Evolutionary conservation across 2,888 invertebrate species (phyloP).

Genomic region (Julus scanicus): DNA sequence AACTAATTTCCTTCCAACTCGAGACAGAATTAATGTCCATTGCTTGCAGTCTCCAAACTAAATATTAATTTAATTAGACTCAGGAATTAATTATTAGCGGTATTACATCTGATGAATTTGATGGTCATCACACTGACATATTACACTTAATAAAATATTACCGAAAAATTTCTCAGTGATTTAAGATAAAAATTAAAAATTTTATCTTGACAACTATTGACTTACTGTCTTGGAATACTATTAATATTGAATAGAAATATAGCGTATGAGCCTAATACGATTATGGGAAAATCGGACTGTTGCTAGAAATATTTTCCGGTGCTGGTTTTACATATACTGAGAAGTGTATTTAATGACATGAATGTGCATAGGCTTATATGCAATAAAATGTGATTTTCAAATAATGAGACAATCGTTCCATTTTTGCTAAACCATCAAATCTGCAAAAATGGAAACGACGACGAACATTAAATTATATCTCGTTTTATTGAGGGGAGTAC

Average conservation of each 20-base stretch:
- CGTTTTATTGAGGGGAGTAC: no score
- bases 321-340: no score
- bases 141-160: neutral
- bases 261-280: no score
- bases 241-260: neutral
- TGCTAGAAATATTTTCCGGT: no score
- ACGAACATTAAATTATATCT: no score
- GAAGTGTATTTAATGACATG: no score
- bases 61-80: constrained; percentile 29
- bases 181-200: neutral
- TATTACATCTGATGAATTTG: neutral
- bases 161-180: neutral
- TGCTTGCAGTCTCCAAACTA: neutral
- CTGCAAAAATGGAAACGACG: no score
- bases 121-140: constrained; percentile 41
- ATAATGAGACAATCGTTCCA: no score
- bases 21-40: constrained; percentile 36
- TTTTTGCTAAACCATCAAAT: no score
- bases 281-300: no score
- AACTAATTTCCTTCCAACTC: constrained; percentile 17
- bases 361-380: no score
- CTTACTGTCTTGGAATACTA: neutral
- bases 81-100: neutral
- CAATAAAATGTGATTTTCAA: no score
- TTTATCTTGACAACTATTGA: neutral